Base-by-base conservation (phyloP, 1,140 invertebrate genomes). In the Phthorimaea operculella region DNA sequence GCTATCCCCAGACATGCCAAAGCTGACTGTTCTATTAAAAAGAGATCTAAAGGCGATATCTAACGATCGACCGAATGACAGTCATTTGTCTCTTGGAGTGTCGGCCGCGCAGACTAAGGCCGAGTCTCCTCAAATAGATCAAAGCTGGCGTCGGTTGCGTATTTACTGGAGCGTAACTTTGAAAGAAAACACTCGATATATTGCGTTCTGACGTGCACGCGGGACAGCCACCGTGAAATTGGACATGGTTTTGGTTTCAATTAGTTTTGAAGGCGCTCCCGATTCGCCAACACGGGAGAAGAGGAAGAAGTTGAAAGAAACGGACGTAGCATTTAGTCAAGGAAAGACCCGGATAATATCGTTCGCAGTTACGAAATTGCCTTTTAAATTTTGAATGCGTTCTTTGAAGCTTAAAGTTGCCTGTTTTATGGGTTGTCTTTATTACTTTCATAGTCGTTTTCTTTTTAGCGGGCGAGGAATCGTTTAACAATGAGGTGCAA, bases 171-270 rank as follows among this genome's bases (percentile, higher is more conserved):
- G 64, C 56, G 62, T 60, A 62, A 67, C 64, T 61, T 51, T 63
- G 65, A 64, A 72, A 68, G 63, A 68, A 68, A 68, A 72, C 59
- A 57, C 66, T 56, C 50, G 16, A 39, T 58, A 57, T 62, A 61
- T 56, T 56, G 39, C 49, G 48, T 17, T 55, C 34, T 55, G 11
- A 18, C 51, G 17, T n/a, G 11, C 33, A 48, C 33, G 16, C 53
- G 21, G 55, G 33, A 53, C 47, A 45, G 57, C 54, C 52, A 63
- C 47, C 56, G 52, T 54, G 52, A 51, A 64, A 62, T 63, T 54
- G 54, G 53, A 60, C 51, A 33, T 47, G 45, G 17, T 39, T 6
- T 47, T 47, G 45, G 17, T 9, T 47, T 47, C 45, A 47, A 47
- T 39, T 39, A 39, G 36, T 39, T 39, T n/a, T n/a, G 36, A 39